Conservation (phyloP, 2,797 vertebrate species). For the Fringilla coelebs region DNA sequence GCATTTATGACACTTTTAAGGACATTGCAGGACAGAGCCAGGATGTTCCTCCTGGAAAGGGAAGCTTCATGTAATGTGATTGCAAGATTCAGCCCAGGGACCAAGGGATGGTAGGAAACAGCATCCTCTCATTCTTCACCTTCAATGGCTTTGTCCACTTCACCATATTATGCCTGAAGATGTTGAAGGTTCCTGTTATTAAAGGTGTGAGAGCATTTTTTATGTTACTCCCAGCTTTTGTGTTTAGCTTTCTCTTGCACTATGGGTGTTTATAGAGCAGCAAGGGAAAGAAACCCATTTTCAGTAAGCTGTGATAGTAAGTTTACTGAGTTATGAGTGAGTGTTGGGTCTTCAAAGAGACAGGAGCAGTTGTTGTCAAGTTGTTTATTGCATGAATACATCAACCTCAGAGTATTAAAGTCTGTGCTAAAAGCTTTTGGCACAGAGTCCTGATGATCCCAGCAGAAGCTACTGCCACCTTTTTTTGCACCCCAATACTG, state of each 20-base stretch:
- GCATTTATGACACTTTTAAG: background rate
- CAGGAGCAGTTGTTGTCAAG: background rate
- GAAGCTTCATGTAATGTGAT: rapidly evolving
- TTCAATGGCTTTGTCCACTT: background rate
- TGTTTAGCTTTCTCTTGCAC: background rate
- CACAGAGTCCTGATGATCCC: background rate
- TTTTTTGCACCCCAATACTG: background rate
- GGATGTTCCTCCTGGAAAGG: background rate
- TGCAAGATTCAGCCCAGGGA: background rate
- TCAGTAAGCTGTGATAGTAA: background rate
- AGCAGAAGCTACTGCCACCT: background rate
- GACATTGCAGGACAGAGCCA: background rate
- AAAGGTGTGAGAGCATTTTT: background rate
- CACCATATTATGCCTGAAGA: background rate
- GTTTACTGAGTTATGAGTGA: background rate
- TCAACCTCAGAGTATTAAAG: background rate
- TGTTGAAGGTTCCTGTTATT: background rate
- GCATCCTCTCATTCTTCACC: background rate
- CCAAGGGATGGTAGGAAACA: background rate
- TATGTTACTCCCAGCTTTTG: background rate
- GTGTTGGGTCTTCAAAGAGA: background rate
- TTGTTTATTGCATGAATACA: background rate
- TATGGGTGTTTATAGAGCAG: background rate
- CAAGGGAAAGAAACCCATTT: background rate
- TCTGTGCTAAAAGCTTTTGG: background rate